These are phyloP conservation scores for Volucella inflata DNA, from an alignment of 2,888 invertebrate genomes.

Conservation along the genomic window DNA sequence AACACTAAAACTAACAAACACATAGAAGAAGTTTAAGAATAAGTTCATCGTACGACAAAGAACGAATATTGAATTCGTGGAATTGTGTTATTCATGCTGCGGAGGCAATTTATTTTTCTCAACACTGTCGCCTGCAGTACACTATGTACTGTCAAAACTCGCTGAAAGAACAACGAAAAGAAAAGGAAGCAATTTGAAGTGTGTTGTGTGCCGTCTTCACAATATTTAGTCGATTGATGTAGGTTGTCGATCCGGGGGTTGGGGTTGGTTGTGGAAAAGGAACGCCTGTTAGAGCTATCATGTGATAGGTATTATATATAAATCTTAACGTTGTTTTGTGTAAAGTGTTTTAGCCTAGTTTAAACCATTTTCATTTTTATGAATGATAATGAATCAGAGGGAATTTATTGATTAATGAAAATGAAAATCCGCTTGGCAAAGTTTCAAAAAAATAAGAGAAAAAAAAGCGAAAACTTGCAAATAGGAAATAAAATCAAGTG, in stretches of 20 bases:
- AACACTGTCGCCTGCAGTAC: constrained; percentile 13
- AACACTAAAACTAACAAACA: constrained; percentile 2
- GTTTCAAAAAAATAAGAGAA: constrained; percentile 30
- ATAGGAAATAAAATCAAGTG: constrained; percentile 53
- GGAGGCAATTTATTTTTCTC: constrained; percentile 28
- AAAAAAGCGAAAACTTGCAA: not conserved
- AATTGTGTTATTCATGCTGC: constrained; percentile 42
- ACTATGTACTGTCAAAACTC: constrained; percentile 50
- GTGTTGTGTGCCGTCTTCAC: constrained; percentile 9
- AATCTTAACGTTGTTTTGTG: constrained; percentile 2
- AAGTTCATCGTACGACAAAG: constrained; percentile 70
- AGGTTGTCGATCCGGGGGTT: constrained; percentile 39
- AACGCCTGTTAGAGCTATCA: constrained; percentile 22
- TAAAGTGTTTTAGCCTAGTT: constrained; percentile 43
- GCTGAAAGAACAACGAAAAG: constrained; percentile 26
- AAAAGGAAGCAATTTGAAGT: not conserved
- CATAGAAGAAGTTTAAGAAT: constrained; percentile 29
- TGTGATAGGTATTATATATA: not conserved
- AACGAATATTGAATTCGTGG: constrained; percentile 50
- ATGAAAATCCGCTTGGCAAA: constrained; percentile 65
- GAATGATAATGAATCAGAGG: constrained; percentile 29
- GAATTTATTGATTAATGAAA: constrained; percentile 68
- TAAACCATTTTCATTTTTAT: constrained; percentile 17
- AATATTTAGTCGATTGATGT: constrained; percentile 55
- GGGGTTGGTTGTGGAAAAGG: constrained; percentile 10